Evolutionary conservation across 2,888 invertebrate genomes (phyloP).

Genomic region (Melieria crassipennis): DNA sequence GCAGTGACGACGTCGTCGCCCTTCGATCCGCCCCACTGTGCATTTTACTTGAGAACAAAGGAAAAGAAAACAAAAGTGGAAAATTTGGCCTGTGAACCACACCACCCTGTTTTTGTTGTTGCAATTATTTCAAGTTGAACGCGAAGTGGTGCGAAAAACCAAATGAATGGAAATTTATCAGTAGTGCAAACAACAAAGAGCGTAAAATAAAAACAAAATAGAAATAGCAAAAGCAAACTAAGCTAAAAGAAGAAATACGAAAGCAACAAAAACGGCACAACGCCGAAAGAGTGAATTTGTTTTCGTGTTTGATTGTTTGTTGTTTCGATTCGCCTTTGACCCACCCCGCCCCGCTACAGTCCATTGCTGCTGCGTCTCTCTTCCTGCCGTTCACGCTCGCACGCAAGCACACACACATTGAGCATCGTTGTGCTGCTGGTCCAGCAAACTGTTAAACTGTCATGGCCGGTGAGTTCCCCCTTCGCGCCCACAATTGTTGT

Average conservation of each 20-base stretch:
- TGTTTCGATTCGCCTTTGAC: slow-evolving; percentile 28
- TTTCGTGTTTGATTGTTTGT: slow-evolving; percentile 42
- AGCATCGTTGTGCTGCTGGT: slow-evolving; percentile 39
- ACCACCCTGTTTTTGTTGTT: too few relatives aligned
- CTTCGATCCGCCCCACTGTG: slow-evolving; percentile 12
- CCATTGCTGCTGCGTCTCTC: slow-evolving; percentile 26
- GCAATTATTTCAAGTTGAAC: too few relatives aligned
- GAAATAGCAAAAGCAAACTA: background rate
- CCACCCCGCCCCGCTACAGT: too few relatives aligned
- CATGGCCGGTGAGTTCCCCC: slow-evolving; percentile 80
- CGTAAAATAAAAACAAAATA: background rate
- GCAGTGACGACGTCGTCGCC: slow-evolving; percentile 19
- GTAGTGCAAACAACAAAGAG: too few relatives aligned
- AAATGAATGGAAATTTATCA: too few relatives aligned
- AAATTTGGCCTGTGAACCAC: too few relatives aligned
- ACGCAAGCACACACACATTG: too few relatives aligned
- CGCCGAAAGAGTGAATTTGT: slow-evolving; percentile 39
- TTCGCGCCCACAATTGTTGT: slow-evolving; percentile 25
- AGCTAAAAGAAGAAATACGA: slow-evolving; percentile 25
- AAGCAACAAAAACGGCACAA: slow-evolving; percentile 8
- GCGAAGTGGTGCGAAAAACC: too few relatives aligned
- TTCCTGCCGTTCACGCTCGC: slow-evolving; percentile 10
- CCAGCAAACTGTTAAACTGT: slow-evolving; percentile 69
- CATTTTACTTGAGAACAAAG: too few relatives aligned
- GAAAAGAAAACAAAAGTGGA: too few relatives aligned